These are phyloP conservation scores for Loripinus fragilis DNA, from an alignment of 2,888 invertebrate species.

Conservation along the genomic window DNA sequence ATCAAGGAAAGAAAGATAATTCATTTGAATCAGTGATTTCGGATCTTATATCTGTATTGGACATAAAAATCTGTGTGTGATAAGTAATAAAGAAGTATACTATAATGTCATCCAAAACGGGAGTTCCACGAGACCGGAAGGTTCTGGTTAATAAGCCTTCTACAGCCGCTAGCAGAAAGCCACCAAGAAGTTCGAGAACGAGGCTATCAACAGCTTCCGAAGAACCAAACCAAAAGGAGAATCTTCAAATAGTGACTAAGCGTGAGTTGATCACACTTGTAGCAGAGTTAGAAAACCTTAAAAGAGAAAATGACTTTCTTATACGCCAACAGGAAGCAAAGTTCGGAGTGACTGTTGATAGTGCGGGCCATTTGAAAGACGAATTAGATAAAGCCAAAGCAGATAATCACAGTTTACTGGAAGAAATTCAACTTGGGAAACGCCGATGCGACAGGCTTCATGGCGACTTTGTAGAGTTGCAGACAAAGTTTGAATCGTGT, in stretches of 20 bases:
- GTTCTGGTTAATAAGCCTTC: not conserved
- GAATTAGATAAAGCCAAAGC: constrained; percentile 32
- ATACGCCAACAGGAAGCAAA: constrained; percentile 37
- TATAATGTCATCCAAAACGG: not conserved
- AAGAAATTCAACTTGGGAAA: constrained; percentile 39
- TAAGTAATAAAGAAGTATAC: not conserved
- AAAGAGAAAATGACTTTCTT: constrained; percentile 28
- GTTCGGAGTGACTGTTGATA: constrained; percentile 35
- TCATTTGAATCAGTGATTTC: too few species aligned
- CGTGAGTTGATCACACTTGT: constrained; percentile 25
- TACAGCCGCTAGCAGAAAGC: not conserved
- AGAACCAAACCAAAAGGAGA: not conserved
- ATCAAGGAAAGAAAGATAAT: too few species aligned
- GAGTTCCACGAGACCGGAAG: not conserved
- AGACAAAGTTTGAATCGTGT: constrained; percentile 34
- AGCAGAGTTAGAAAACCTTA: constrained; percentile 25
- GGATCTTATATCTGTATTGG: too few species aligned
- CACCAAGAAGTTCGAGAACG: not conserved
- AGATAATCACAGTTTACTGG: constrained; percentile 30
- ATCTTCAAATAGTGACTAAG: not conserved
- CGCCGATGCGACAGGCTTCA: constrained; percentile 36
- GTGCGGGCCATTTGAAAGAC: constrained; percentile 22
- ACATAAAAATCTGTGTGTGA: too few species aligned
- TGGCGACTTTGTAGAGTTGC: constrained; percentile 29
- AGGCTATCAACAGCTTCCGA: not conserved